phyloP scores from a whole-genome alignment of 2,113 vertebrate species.

The Xiphophorus couchianus region DNA sequence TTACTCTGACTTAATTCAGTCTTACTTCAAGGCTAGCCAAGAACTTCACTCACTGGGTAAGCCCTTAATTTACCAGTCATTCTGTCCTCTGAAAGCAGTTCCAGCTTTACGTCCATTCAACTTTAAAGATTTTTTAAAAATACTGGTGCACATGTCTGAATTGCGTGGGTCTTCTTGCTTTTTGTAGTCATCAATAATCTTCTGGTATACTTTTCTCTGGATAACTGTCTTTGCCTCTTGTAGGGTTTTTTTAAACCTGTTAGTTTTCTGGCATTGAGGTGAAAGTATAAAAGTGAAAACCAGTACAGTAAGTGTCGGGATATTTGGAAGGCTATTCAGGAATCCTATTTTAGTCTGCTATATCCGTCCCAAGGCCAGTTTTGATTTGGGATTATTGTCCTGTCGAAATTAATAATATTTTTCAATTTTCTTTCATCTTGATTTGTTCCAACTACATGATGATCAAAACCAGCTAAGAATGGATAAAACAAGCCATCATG shows the following conservation, averaged over 20 bases:
- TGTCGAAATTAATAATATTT: background rate
- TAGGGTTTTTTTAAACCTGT: background rate
- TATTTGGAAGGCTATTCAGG: background rate
- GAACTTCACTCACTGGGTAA: conserved; percentile 9
- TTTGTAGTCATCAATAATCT: background rate
- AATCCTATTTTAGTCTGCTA: background rate
- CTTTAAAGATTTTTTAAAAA: background rate
- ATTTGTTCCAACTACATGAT: too few relatives aligned
- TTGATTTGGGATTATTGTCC: background rate
- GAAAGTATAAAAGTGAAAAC: too few relatives aligned
- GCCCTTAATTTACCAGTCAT: conserved; percentile 23
- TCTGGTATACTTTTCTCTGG: background rate
- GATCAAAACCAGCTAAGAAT: too few relatives aligned
- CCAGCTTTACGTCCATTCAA: background rate
- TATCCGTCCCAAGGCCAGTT: background rate
- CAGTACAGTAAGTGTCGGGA: background rate
- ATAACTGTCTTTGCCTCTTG: background rate
- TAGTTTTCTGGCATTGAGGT: too few relatives aligned
- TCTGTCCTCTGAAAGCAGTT: conserved; percentile 17
- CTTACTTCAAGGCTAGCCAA: background rate
- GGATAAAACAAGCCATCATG: too few relatives aligned
- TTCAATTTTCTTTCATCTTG: background rate
- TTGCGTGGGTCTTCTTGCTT: background rate
- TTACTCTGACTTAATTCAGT: background rate
- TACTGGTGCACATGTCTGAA: background rate